Evolutionary conservation across 2,888 invertebrate species (phyloP).

Genomic region (Leptopilina syphax): DNA sequence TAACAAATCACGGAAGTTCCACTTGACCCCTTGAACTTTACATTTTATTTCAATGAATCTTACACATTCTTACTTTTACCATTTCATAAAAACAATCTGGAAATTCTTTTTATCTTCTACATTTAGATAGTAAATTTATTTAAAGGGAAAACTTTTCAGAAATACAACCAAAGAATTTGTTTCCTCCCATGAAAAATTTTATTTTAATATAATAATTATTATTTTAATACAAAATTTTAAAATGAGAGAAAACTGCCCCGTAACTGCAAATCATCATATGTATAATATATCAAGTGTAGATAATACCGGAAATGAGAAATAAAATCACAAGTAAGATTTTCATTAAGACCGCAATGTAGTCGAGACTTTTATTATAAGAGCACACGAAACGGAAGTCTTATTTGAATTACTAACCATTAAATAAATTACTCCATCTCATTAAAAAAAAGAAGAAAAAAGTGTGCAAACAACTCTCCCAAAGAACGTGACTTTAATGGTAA

Average conservation of each 20-base stretch:
- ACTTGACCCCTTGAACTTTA: constrained; percentile 16
- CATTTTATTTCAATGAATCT: neutral
- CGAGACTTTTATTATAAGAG: neutral
- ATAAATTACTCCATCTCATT: constrained; percentile 5
- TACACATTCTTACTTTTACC: neutral
- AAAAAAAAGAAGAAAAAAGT: neutral
- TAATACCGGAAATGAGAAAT: neutral
- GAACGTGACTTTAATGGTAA: constrained; percentile 2
- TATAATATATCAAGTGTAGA: constrained; percentile 3
- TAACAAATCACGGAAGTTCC: constrained; percentile 36
- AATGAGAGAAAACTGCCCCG: neutral
- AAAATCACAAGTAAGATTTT: constrained; percentile 12
- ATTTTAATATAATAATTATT: no score
- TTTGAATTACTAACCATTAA: constrained; percentile 18
- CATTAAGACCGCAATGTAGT: constrained; percentile 12
- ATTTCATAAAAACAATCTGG: no score
- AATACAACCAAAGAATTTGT: no score
- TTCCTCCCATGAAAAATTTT: no score
- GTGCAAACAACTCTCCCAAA: constrained; percentile 26
- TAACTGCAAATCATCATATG: neutral
- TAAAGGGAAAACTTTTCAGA: no score
- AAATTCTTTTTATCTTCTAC: no score
- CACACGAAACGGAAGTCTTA: constrained; percentile 19
- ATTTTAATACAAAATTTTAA: neutral
- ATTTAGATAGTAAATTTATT: no score